phyloP scores from a whole-genome alignment of 2,888 invertebrate species.

The Antitype chi region DNA sequence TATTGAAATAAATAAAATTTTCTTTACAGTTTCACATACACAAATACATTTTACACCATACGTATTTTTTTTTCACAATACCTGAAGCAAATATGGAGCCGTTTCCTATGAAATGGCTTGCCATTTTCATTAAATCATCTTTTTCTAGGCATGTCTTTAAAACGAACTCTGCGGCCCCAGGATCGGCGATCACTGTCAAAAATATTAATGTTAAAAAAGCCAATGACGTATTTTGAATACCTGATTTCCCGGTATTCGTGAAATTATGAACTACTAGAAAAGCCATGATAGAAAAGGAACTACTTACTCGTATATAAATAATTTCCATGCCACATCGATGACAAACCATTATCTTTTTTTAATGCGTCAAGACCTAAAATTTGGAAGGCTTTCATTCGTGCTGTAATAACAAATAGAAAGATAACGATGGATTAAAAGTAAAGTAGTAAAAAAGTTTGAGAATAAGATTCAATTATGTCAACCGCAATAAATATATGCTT shows the following conservation, averaged over 20 bases:
- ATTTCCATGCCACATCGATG: slow-evolving; percentile 60
- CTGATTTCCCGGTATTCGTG: background rate
- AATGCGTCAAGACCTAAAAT: slow-evolving; percentile 60
- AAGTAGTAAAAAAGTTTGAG: background rate
- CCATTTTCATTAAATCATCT: slow-evolving; percentile 66
- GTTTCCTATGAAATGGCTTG: slow-evolving; percentile 65
- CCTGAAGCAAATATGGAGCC: slow-evolving; percentile 77
- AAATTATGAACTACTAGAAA: background rate
- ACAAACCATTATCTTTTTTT: slow-evolving; percentile 52
- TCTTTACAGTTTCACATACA: background rate
- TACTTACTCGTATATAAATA: slow-evolving; percentile 61
- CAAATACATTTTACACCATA: background rate
- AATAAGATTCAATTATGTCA: background rate
- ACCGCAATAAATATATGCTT: too few relatives aligned
- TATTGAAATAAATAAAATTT: slow-evolving; percentile 33
- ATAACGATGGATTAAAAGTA: background rate
- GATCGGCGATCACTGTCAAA: slow-evolving; percentile 69
- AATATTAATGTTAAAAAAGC: background rate
- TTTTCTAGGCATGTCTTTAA: slow-evolving; percentile 74
- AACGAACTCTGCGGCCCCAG: slow-evolving; percentile 67
- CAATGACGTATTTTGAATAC: too few relatives aligned
- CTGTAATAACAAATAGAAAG: slow-evolving; percentile 48
- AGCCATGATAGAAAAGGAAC: background rate
- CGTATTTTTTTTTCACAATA: background rate
- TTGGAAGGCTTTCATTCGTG: slow-evolving; percentile 66